Percentiles rank a stretch among this genome's conserved stretches.
Conservation (phyloP, 2,797 vertebrate genomes). For the Girardinus metallicus region DNA sequence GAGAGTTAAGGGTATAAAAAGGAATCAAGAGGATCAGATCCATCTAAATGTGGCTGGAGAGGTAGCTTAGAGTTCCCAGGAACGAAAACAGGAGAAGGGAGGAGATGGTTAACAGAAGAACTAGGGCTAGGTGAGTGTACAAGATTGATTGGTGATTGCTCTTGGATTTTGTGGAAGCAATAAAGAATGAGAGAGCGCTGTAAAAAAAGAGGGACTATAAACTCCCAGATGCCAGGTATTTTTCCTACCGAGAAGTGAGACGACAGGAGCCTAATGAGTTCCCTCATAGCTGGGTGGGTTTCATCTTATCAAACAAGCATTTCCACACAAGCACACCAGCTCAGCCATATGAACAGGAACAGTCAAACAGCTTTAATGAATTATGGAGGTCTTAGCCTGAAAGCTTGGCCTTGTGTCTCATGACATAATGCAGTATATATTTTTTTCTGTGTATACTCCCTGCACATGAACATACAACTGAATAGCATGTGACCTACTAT, state of each 20-base stretch:
- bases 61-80: slow-evolving; percentile 25
- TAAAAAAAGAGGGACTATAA: slow-evolving; percentile 74
- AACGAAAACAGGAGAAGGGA: slow-evolving; percentile 52
- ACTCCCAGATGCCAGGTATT: slow-evolving; percentile 75
- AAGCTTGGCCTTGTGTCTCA: slow-evolving; percentile 65
- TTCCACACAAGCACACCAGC: slow-evolving; percentile 21
- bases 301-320: slow-evolving; percentile 69
- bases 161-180: slow-evolving; percentile 73
- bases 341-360: neutral
- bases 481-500: neutral
- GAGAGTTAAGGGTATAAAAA: slow-evolving; percentile 52
- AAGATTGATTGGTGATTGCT: slow-evolving; percentile 79
- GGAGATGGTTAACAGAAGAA: slow-evolving; percentile 57
- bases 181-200: slow-evolving; percentile 66
- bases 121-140: slow-evolving; percentile 53
- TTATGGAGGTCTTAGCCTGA: slow-evolving; percentile 62
- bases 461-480: neutral
- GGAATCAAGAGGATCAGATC: slow-evolving; percentile 36
- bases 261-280: slow-evolving; percentile 76
- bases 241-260: slow-evolving; percentile 71
- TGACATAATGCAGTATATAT: slow-evolving; percentile 54
- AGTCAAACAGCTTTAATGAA: slow-evolving; percentile 58
- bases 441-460: slow-evolving; percentile 9
- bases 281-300: slow-evolving; percentile 63
- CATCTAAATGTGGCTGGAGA: slow-evolving; percentile 39